These are phyloP conservation scores for Lordiphosa stackelbergi DNA, from an alignment of 1,140 invertebrate species.

Conservation along the genomic window DNA sequence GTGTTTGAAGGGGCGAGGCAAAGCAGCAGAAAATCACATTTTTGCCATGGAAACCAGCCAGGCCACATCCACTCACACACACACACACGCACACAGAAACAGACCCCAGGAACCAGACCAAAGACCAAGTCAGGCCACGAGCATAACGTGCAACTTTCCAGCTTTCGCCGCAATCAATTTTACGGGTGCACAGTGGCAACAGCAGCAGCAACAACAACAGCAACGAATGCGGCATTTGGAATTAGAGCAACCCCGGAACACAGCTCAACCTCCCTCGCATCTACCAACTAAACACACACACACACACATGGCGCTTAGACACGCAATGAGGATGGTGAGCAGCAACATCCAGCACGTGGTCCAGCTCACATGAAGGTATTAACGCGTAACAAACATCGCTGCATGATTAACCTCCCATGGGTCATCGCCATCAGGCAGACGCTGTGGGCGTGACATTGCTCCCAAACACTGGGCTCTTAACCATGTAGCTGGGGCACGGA, in stretches of 20 bases:
- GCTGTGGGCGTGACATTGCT: too few species aligned
- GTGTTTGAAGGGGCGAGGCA: too few species aligned
- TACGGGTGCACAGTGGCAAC: conserved; percentile 64
- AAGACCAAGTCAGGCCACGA: conserved; percentile 71
- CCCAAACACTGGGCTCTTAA: too few species aligned
- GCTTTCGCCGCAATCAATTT: conserved; percentile 76
- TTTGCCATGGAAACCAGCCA: conserved; percentile 5
- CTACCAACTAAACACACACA: conserved; percentile 9
- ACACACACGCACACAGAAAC: conserved; percentile 9
- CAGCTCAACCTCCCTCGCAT: conserved; percentile 21
- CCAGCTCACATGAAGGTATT: conserved; percentile 77
- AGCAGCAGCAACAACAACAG: conserved; percentile 30
- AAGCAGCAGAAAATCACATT: conserved; percentile 11
- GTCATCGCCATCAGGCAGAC: conserved; percentile 32
- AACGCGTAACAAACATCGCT: conserved; percentile 74
- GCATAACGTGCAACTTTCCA: conserved; percentile 76
- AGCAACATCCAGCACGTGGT: conserved; percentile 65
- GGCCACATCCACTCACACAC: conserved; percentile 27
- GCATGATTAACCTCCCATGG: conserved; percentile 71
- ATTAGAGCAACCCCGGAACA: conserved; percentile 63
- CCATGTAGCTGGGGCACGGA: too few species aligned
- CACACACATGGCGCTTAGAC: conserved; percentile 43
- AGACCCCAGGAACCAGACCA: conserved; percentile 43
- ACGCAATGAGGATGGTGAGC: conserved; percentile 40
- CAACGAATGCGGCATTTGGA: conserved; percentile 34